Conservation (phyloP, 2,113 vertebrate genomes). For the Isichthys henryi region DNA sequence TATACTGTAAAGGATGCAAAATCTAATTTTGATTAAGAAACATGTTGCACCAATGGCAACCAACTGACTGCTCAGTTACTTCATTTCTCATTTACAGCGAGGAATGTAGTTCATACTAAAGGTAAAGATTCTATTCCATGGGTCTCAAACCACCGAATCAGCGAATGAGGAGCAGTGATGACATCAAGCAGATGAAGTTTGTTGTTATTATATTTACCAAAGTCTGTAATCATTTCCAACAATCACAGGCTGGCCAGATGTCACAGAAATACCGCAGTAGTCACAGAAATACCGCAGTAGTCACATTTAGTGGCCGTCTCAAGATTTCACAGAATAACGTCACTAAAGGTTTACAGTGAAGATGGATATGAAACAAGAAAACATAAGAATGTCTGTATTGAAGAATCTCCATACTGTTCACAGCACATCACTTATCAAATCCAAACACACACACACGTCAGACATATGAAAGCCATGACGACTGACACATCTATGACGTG, state of each 20-base stretch:
- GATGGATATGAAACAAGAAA: neutral
- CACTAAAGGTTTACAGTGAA: neutral
- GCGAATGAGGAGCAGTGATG: neutral
- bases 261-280: neutral
- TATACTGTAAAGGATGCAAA: neutral
- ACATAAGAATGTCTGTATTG: neutral
- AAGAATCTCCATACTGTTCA: neutral
- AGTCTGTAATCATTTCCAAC: neutral
- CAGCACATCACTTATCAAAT: no score
- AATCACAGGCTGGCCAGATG: neutral
- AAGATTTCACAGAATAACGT: neutral
- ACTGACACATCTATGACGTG: neutral
- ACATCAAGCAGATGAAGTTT: neutral
- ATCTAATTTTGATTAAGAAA: neutral
- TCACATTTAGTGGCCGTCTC: neutral
- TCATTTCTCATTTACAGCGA: neutral
- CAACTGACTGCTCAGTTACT: neutral
- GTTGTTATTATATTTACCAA: neutral
- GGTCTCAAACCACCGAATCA: neutral
- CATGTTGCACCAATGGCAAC: neutral
- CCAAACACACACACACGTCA: neutral
- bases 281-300: neutral
- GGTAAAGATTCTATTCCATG: neutral
- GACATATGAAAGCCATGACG: neutral
- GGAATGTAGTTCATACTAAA: neutral